phyloP scores from a whole-genome alignment of 1,140 invertebrate genomes.

The Drosophila dunni region DNA sequence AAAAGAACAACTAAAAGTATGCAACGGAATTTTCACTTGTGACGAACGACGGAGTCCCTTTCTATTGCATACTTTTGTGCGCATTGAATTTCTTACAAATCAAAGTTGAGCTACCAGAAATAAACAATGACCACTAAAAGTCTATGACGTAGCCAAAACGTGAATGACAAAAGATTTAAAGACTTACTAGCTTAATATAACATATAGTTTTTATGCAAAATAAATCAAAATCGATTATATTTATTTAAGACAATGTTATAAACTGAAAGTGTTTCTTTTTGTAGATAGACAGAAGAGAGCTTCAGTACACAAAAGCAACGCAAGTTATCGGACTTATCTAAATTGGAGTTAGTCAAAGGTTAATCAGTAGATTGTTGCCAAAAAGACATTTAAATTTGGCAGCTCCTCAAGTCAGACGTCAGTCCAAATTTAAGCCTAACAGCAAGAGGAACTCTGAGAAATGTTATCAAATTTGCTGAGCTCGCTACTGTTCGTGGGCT shows the following conservation, averaged over 20 bases:
- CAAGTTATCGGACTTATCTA: conserved; percentile 55
- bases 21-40: background rate
- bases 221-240: too few relatives aligned
- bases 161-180: too few relatives aligned
- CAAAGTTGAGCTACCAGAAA: background rate
- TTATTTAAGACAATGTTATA: too few relatives aligned
- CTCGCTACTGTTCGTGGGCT: conserved; percentile 14
- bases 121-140: too few relatives aligned
- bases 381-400: conserved; percentile 58
- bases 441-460: conserved; percentile 1
- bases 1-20: background rate
- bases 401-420: conserved; percentile 14
- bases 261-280: too few relatives aligned
- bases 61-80: background rate
- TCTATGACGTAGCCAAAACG: too few relatives aligned
- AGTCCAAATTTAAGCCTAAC: conserved; percentile 17
- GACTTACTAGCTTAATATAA: too few relatives aligned
- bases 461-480: conserved; percentile 11
- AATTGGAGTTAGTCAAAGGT: conserved; percentile 49
- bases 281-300: too few relatives aligned
- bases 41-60: too few relatives aligned
- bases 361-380: conserved; percentile 11
- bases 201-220: too few relatives aligned
- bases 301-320: background rate
- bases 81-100: background rate